Base-by-base conservation (phyloP, 2,113 vertebrate genomes). In the Dunckerocampus dactyliophorus region DNA sequence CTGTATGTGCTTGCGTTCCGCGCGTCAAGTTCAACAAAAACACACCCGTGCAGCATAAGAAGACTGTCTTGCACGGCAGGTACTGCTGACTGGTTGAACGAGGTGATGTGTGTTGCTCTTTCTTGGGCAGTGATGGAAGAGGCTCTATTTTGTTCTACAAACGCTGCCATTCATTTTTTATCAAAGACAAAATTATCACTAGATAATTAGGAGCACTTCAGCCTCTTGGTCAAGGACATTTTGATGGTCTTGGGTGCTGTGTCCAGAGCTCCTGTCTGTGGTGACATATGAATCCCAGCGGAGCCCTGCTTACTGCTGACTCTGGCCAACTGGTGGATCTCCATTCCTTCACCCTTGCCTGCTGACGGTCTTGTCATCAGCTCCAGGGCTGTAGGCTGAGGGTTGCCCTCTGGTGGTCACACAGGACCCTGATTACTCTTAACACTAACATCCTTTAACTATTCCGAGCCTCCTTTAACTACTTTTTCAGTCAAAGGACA, bases 351-450 rank as follows among this genome's bases (percentile, higher is more conserved):
- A 14, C 47, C 24, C 45, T 31, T 6, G 50, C n/a, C 51, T 68
- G 50, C 49, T 71, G 72, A 28, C 61, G 24, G 47, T 49, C 31
- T 28, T 67, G 65, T 78, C 78, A 69, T 65, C 53, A 31, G n/a
- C 28, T 49, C 7, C 53, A 34, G 49, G 64, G 28, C 21, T 62
- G 28, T 0, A 24, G 60, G 64, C 37, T 9, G 50, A 34, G 31
- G 60, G 83, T 72, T 47, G 65, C 85, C 87, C 86, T 84, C 87
- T 90, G 62, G 83, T 90, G 89, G 86, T 59, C n/a, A 52, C 21
- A 58, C 13, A 59, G 16, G 8, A 15, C 6, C 20, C 31, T 39
- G 12, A 21, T 22, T 21, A 37, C 34, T 39, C 21, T 39, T 12
- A 19, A 12, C 52, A 60, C 55, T 51, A 66, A 65, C 47, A 47